Percentiles rank a stretch among this genome's conserved stretches.
phyloP scores from a whole-genome alignment of 2,888 invertebrate genomes.

The Shargacucullia verbasci region DNA sequence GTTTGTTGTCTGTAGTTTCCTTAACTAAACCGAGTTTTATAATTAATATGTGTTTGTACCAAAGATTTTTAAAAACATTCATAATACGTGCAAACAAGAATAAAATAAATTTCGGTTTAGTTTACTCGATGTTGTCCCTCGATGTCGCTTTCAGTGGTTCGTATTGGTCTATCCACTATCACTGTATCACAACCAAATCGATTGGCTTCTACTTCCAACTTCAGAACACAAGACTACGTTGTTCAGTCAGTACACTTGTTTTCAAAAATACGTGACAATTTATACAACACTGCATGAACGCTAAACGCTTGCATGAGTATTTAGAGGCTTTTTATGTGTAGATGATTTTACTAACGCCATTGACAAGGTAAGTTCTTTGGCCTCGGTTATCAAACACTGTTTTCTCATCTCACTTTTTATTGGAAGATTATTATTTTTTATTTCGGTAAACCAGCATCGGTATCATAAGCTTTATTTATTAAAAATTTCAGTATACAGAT shows the following conservation, averaged over 20 bases:
- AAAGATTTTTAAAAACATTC: too few species aligned
- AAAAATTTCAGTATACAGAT: background rate
- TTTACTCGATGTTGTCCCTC: slow-evolving; percentile 86
- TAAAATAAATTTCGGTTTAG: slow-evolving; percentile 73
- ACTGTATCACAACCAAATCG: slow-evolving; percentile 78
- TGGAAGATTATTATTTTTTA: slow-evolving; percentile 13
- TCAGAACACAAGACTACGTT: slow-evolving; percentile 76
- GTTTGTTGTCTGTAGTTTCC: slow-evolving; percentile 83
- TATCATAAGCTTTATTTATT: slow-evolving; percentile 12
- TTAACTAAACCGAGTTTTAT: slow-evolving; percentile 75
- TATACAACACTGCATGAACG: slow-evolving; percentile 81
- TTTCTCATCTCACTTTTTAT: slow-evolving; percentile 36
- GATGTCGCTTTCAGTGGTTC: slow-evolving; percentile 88
- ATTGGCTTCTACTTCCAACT: slow-evolving; percentile 74
- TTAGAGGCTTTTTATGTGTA: slow-evolving; percentile 87
- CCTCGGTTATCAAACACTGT: slow-evolving; percentile 59
- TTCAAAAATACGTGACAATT: slow-evolving; percentile 71
- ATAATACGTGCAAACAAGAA: too few species aligned
- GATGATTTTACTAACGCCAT: slow-evolving; percentile 64
- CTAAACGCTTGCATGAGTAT: slow-evolving; percentile 85
- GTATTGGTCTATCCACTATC: slow-evolving; percentile 84
- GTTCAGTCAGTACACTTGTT: slow-evolving; percentile 70
- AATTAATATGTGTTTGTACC: background rate
- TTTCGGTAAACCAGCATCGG: slow-evolving; percentile 19
- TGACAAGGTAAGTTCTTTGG: slow-evolving; percentile 60